Conservation (phyloP, 2,113 vertebrate genomes). For the Camelus bactrianus region DNA sequence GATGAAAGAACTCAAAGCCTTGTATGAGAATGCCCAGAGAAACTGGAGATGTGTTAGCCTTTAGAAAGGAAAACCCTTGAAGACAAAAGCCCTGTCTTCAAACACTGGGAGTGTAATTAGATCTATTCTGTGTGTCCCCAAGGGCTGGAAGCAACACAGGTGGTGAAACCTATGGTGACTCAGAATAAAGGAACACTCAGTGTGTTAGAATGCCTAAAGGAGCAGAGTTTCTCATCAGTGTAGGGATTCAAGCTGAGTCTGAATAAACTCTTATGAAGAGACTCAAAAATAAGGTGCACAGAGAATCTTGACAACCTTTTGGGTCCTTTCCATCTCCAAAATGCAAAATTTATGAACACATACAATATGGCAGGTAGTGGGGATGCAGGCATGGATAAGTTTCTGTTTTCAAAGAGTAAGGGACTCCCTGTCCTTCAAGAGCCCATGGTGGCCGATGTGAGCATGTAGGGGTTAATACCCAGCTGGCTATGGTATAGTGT, state of each 20-base stretch:
- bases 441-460: background rate
- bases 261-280: background rate
- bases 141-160: slow-evolving; percentile 59
- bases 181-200: background rate
- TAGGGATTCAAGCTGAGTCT: background rate
- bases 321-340: background rate
- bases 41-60: slow-evolving; percentile 58
- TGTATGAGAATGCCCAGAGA: slow-evolving; percentile 46
- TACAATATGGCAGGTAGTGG: background rate
- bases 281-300: background rate
- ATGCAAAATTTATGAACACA: background rate
- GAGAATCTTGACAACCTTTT: background rate
- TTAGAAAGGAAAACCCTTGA: slow-evolving; percentile 70
- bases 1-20: slow-evolving; percentile 50
- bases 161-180: slow-evolving; percentile 8
- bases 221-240: background rate
- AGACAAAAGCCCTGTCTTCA: slow-evolving; percentile 73
- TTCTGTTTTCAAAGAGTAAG: background rate
- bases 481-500: background rate
- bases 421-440: background rate
- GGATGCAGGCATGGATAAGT: background rate
- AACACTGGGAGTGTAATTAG: slow-evolving; percentile 64
- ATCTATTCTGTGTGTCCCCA: slow-evolving; percentile 55
- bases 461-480: background rate
- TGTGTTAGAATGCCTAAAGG: background rate